phyloP scores from a whole-genome alignment of 2,113 vertebrate genomes.

The human (Homo sapiens) region DNA sequence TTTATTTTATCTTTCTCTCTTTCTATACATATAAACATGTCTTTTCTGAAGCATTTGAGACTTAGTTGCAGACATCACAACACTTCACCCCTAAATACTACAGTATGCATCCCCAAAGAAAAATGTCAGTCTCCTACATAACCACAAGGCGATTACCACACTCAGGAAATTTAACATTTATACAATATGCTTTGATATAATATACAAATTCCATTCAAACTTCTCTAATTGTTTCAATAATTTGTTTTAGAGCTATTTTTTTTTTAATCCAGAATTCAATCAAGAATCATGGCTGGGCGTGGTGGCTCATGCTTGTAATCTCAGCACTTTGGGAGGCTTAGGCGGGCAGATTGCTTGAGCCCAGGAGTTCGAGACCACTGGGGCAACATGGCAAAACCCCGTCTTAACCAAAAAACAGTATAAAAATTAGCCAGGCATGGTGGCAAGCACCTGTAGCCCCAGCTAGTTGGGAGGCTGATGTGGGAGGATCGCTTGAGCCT shows the following conservation, averaged over 20 bases:
- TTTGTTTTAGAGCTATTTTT: not conserved
- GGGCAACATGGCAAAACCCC: not conserved
- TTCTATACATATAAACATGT: not conserved
- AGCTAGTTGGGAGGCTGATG: not conserved
- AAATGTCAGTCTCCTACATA: not conserved
- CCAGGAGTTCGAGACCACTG: not conserved
- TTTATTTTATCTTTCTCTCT: not conserved
- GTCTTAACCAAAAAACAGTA: not conserved
- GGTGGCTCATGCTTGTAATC: not conserved
- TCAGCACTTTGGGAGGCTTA: not conserved
- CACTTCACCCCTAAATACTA: not conserved
- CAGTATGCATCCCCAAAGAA: not conserved
- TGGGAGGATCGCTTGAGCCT: not conserved
- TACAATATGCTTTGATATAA: not conserved
- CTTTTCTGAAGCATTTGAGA: conserved; percentile 29
- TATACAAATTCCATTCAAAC: not conserved
- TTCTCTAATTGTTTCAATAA: not conserved
- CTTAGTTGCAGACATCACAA: not conserved
- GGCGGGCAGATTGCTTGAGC: not conserved
- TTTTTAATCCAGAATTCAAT: not conserved
- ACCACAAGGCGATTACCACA: not conserved
- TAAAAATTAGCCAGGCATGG: not conserved
- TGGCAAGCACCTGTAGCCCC: not conserved
- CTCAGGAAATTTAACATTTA: not conserved
- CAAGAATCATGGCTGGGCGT: not conserved